These are phyloP conservation scores for Encarsia formosa DNA, from an alignment of 2,888 invertebrate genomes.

Conservation along the genomic window DNA sequence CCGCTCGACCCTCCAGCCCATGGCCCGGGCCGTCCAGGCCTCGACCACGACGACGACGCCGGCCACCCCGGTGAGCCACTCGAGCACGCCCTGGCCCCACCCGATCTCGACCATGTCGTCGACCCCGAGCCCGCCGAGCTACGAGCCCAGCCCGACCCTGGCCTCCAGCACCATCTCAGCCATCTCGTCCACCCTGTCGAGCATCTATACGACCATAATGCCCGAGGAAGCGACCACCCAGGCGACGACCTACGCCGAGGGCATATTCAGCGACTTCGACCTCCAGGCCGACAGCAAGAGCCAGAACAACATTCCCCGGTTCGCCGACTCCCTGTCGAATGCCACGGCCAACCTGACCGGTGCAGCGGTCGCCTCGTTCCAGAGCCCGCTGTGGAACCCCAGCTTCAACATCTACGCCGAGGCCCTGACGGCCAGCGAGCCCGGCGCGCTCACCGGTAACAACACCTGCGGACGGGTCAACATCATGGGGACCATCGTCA, in stretches of 20 bases:
- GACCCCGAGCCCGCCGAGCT: conserved; percentile 45
- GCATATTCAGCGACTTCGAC: conserved; percentile 50
- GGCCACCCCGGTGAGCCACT: conserved; percentile 42
- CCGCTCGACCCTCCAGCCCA: conserved; percentile 44
- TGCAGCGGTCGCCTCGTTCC: conserved; percentile 21
- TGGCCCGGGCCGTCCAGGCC: conserved; percentile 38
- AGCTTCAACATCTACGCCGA: conserved; percentile 44
- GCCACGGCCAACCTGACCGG: conserved; percentile 44
- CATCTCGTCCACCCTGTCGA: conserved; percentile 40
- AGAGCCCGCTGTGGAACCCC: conserved; percentile 31
- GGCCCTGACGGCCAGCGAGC: conserved; percentile 36
- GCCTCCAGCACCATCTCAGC: conserved; percentile 43
- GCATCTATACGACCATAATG: conserved; percentile 41
- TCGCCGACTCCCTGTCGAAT: conserved; percentile 45
- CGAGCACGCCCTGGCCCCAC: conserved; percentile 39
- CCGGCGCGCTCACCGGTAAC: conserved; percentile 42
- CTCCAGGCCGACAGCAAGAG: conserved; percentile 34
- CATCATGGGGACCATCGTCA: conserved; percentile 89
- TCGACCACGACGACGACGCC: conserved; percentile 46
- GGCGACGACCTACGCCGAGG: conserved; percentile 52
- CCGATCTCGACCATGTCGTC: conserved; percentile 32
- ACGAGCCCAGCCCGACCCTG: conserved; percentile 42
- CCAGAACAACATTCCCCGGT: conserved; percentile 39
- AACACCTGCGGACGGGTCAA: conserved; percentile 75
- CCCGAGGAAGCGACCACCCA: conserved; percentile 47